Evolutionary conservation across 2,888 invertebrate species (phyloP).

Genomic region (Ormia ochracea): DNA sequence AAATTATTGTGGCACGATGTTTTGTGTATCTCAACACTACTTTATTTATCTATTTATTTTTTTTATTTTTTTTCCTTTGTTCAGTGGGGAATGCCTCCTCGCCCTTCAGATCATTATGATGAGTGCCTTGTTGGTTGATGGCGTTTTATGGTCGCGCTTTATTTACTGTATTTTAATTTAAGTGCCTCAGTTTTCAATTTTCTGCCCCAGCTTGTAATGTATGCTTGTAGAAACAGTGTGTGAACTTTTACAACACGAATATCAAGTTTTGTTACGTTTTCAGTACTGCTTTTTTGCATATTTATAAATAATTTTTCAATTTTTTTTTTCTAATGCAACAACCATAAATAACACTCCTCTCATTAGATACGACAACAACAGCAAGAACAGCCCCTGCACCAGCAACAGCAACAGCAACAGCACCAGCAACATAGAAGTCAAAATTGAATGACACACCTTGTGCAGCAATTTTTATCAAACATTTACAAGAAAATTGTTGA

Average conservation of each 20-base stretch:
- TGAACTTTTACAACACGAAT: conserved; percentile 53
- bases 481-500: conserved; percentile 18
- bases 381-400: background rate
- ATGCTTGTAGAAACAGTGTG: conserved; percentile 20
- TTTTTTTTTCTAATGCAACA: conserved; percentile 11
- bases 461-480: conserved; percentile 43
- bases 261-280: conserved; percentile 10
- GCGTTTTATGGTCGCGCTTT: background rate
- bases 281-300: conserved; percentile 46
- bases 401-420: background rate
- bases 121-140: conserved; percentile 1
- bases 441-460: conserved; percentile 55
- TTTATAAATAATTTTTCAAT: background rate
- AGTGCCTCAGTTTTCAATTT: conserved; percentile 33
- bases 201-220: background rate
- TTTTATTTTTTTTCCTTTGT: background rate
- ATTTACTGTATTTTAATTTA: conserved; percentile 23
- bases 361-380: conserved; percentile 26
- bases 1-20: conserved; percentile 54
- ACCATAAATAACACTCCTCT: conserved; percentile 53
- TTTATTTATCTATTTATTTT: background rate
- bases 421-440: background rate
- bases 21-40: background rate
- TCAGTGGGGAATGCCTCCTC: no score
- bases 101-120: conserved; percentile 20